phyloP scores from a whole-genome alignment of 2,797 vertebrate genomes.

The Sebastolobus altivelis region DNA sequence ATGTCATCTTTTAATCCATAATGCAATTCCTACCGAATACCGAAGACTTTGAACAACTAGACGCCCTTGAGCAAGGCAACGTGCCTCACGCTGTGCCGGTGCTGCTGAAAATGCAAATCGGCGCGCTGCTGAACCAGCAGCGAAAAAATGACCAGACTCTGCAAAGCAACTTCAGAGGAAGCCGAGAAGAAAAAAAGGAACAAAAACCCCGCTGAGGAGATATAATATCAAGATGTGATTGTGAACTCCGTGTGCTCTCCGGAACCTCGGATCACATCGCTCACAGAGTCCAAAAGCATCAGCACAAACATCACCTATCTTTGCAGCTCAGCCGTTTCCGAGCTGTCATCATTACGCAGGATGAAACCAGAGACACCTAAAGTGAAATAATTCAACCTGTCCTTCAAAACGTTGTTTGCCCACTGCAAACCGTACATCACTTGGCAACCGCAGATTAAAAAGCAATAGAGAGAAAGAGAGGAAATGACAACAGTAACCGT shows the following conservation, averaged over 20 bases:
- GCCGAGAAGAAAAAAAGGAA: conserved; percentile 15
- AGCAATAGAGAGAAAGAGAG: conserved; percentile 29
- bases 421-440: conserved; percentile 37
- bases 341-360: conserved; percentile 34
- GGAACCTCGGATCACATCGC: conserved; percentile 31
- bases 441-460: conserved; percentile 62
- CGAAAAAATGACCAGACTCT: conserved; percentile 28
- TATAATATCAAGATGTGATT: conserved; percentile 36
- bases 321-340: conserved; percentile 4
- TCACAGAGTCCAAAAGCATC: conserved; percentile 25
- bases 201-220: conserved; percentile 17
- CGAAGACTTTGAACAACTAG: conserved; percentile 12
- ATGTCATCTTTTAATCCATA: conserved; percentile 31
- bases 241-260: conserved; percentile 5
- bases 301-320: conserved; percentile 29
- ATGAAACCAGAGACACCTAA: conserved; percentile 14
- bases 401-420: conserved; percentile 39
- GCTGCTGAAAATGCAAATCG: conserved; percentile 38
- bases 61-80: conserved; percentile 29
- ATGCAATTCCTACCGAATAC: conserved; percentile 9
- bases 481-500: conserved; percentile 17
- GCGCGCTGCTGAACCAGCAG: conserved; percentile 46
- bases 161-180: conserved; percentile 41
- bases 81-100: neutral
- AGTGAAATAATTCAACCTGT: conserved; percentile 47